A percentile compares a stretch with the other conserved stretches of the same genome.
phyloP scores from a whole-genome alignment of 2,888 invertebrate genomes.

The Rotaria magnacalcarata region DNA sequence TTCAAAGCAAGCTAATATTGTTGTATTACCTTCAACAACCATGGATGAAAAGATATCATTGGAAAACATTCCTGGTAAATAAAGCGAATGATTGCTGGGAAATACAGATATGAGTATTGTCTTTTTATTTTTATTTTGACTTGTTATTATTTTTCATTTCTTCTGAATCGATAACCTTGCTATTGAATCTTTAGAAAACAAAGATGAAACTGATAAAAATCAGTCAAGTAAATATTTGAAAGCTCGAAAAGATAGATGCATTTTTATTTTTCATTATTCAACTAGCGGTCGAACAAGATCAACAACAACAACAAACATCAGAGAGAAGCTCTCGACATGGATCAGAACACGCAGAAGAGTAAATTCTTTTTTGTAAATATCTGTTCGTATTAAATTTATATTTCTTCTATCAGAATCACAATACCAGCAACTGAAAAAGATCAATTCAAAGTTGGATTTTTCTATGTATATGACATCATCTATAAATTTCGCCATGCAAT shows the following conservation, averaged over 20 bases:
- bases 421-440: not conserved
- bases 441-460: not conserved
- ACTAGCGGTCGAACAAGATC: not conserved
- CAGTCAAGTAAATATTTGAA: no score
- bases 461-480: not conserved
- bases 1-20: not conserved
- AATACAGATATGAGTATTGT: no score
- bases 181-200: no score
- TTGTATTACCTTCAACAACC: not conserved
- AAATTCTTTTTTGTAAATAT: not conserved
- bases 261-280: no score
- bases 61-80: not conserved
- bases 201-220: no score
- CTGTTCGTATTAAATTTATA: no score
- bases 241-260: no score
- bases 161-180: no score
- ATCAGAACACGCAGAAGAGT: not conserved
- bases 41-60: not conserved
- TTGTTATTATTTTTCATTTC: no score
- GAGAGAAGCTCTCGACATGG: not conserved
- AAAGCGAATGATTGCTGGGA: no score
- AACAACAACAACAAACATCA: conserved; percentile 33
- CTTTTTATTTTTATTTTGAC: no score
- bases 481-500: not conserved
- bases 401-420: no score